Evolutionary conservation across 2,113 vertebrate species (phyloP).

Genomic region (Oxyruncus cristatus): DNA sequence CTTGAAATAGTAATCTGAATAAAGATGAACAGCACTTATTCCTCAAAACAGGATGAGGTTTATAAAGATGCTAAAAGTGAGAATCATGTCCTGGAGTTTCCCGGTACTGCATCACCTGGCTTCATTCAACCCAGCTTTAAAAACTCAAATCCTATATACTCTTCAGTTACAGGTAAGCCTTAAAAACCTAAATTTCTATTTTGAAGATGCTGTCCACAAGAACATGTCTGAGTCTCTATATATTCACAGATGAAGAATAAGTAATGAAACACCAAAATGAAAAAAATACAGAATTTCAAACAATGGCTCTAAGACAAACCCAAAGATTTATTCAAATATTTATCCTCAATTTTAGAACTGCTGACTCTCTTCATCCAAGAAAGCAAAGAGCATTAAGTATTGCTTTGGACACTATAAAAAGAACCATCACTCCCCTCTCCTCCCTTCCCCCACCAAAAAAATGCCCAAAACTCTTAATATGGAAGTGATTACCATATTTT

Average conservation of each 20-base stretch:
- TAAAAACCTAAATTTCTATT: neutral
- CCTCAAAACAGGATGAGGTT: neutral
- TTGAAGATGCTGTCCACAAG: neutral
- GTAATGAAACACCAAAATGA: neutral
- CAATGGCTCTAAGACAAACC: neutral
- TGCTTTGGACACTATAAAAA: neutral
- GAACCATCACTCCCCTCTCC: neutral
- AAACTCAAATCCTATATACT: neutral
- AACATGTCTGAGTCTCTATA: neutral
- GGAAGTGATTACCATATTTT: neutral
- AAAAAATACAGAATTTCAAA: neutral
- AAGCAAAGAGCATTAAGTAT: neutral
- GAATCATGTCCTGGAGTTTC: neutral
- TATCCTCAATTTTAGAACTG: neutral
- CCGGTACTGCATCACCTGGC: neutral
- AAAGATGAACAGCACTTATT: neutral
- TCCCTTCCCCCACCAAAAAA: fast-evolving
- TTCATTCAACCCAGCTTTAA: neutral
- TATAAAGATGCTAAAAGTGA: neutral
- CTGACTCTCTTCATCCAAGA: neutral
- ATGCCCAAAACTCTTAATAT: neutral
- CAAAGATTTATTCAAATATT: neutral
- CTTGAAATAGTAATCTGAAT: neutral
- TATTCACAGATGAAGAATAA: neutral
- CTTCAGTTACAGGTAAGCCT: neutral